A percentile compares a stretch with the other conserved stretches of the same genome.
Conservation (phyloP, 2,888 invertebrate genomes). For the Morpho deidamia region DNA sequence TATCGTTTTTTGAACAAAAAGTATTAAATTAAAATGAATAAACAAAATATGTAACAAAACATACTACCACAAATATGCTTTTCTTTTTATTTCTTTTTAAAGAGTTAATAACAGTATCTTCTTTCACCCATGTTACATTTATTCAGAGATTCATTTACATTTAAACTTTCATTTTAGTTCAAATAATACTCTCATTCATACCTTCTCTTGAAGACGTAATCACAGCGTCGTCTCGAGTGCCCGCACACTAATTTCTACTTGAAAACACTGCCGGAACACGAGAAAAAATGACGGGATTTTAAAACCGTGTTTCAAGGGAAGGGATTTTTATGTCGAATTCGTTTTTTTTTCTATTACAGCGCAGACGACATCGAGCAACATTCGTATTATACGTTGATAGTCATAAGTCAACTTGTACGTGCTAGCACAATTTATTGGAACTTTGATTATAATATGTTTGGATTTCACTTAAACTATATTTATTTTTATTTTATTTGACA, state of each 20-base stretch:
- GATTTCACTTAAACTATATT: too few relatives aligned
- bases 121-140: neutral
- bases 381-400: neutral
- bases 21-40: too few relatives aligned
- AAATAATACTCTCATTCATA: slow-evolving; percentile 15
- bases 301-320: slow-evolving; percentile 5
- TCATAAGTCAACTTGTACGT: neutral
- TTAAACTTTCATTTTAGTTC: slow-evolving; percentile 1
- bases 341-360: neutral
- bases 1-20: too few relatives aligned
- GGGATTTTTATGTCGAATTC: slow-evolving; percentile 1
- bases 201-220: slow-evolving; percentile 29
- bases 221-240: slow-evolving; percentile 28
- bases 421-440: too few relatives aligned
- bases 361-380: too few relatives aligned
- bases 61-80: too few relatives aligned
- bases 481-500: too few relatives aligned
- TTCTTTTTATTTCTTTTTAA: too few relatives aligned
- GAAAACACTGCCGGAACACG: slow-evolving; percentile 38
- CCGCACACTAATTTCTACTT: slow-evolving; percentile 39
- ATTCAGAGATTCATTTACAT: neutral
- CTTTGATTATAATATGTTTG: too few relatives aligned
- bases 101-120: neutral
- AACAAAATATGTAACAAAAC: too few relatives aligned
- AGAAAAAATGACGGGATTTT: slow-evolving; percentile 18